Base-by-base conservation (phyloP, 2,113 vertebrate genomes). In the Nothoprocta pentlandii region DNA sequence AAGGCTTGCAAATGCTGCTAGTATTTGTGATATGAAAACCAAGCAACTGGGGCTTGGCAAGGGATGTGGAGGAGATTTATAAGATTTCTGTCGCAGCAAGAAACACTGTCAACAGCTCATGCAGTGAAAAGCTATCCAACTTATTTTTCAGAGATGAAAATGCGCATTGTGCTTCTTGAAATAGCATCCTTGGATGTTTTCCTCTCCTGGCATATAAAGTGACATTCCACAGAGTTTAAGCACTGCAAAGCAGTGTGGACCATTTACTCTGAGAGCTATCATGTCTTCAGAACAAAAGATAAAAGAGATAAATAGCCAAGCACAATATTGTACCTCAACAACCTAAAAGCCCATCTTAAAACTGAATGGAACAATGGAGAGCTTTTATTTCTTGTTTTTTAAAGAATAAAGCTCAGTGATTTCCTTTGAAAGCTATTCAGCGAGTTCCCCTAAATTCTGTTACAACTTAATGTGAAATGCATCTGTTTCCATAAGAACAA, bases 301-400 rank as follows among this genome's bases (percentile, higher is more conserved):
- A 88, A 95, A 96, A 96, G 56, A 89, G 90, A 92, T 90, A 93
- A 95, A 96, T 91, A 92, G 88, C 88, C 30, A 8, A 93, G 73
- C 90, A 93, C 86, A 84, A 70, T 91, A 94, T 89, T 95, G 78
- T 95, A 93, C 92, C 70, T 92, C 80, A 78, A 93, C 81, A 90
- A 79, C 78, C 80, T 91, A 78, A 95, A 94, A 87, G 85, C 87
- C 91, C 86, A 64, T 83, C 92, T 94, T 78, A 85, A 59, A 95
- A 93, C 59, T 90, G 80, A 94, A 75, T 68, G 73, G 83, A 96
- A 90, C 66, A 85, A 87, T 76, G 41, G 56, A 94, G 79, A 83
- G 85, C 46, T 87, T 96, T 96, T 89, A 77, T 95, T 94, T 92
- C 80, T 89, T 42, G 47, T 12, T 9, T 28, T 93, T 94, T 66